A percentile compares a stretch with the other conserved stretches of the same genome.
phyloP scores from a whole-genome alignment of 2,113 vertebrate species.

The Microtus ochrogaster region DNA sequence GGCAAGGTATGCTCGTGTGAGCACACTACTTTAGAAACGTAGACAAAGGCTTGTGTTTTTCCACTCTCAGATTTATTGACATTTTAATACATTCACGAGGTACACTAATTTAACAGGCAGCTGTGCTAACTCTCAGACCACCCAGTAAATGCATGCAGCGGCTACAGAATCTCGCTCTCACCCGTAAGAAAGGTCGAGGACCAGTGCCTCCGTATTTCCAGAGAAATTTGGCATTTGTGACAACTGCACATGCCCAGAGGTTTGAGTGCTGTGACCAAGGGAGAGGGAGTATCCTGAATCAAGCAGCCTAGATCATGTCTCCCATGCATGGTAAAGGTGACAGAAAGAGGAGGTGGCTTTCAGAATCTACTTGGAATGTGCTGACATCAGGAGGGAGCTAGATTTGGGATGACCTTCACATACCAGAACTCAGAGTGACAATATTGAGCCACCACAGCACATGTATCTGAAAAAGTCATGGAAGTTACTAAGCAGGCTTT shows the following conservation, averaged over 20 bases:
- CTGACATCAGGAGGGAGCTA: neutral
- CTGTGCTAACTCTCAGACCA: neutral
- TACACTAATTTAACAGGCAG: neutral
- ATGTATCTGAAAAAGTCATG: neutral
- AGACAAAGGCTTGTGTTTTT: neutral
- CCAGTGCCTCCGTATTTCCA: neutral
- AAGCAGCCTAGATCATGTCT: neutral
- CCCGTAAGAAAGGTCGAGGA: neutral
- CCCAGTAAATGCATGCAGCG: neutral
- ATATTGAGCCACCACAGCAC: neutral
- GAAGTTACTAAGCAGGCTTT: neutral
- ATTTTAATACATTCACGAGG: neutral
- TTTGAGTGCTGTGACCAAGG: neutral
- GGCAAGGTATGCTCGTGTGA: neutral
- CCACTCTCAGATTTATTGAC: neutral
- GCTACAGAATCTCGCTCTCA: neutral
- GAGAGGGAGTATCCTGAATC: rapidly evolving
- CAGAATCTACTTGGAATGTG: neutral
- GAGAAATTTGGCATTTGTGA: neutral
- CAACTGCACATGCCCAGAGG: no score
- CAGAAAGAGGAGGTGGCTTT: neutral
- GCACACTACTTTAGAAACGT: neutral
- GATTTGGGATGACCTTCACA: neutral
- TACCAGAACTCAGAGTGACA: neutral
- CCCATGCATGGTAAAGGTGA: no score